Conservation (phyloP, 1,140 invertebrate species). For the Dinoponera quadriceps region DNA sequence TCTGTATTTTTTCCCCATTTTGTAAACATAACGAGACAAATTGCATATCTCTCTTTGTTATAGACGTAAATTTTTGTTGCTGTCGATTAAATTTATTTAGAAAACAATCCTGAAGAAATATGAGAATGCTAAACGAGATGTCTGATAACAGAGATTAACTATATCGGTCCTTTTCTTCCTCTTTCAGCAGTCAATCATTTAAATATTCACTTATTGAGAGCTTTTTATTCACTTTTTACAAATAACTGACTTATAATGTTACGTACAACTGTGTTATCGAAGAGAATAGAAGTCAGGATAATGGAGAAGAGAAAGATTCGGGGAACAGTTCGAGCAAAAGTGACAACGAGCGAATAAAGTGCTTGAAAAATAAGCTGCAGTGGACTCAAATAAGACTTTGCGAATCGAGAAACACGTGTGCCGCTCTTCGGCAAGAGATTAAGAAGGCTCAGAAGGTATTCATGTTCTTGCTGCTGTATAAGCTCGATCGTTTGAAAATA, state of each 20-base stretch:
- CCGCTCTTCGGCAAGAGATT: constrained; percentile 88
- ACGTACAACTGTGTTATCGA: constrained; percentile 2
- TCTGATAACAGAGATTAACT: background rate
- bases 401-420: constrained; percentile 89
- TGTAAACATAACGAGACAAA: background rate
- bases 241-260: background rate
- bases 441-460: constrained; percentile 80
- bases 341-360: constrained; percentile 85
- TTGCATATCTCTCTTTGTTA: background rate
- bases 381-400: constrained; percentile 88
- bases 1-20: background rate
- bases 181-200: background rate
- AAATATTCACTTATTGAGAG: background rate
- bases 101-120: background rate
- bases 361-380: constrained; percentile 87
- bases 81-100: background rate
- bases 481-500: background rate
- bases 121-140: background rate
- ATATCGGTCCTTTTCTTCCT: background rate
- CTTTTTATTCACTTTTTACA: background rate
- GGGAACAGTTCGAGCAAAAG: constrained; percentile 67
- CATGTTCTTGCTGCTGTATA: background rate
- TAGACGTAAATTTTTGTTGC: background rate
- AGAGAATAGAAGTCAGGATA: constrained; percentile 60
- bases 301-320: constrained; percentile 70